Conservation (phyloP, 2,797 vertebrate genomes). For the Bovichtus variegatus region DNA sequence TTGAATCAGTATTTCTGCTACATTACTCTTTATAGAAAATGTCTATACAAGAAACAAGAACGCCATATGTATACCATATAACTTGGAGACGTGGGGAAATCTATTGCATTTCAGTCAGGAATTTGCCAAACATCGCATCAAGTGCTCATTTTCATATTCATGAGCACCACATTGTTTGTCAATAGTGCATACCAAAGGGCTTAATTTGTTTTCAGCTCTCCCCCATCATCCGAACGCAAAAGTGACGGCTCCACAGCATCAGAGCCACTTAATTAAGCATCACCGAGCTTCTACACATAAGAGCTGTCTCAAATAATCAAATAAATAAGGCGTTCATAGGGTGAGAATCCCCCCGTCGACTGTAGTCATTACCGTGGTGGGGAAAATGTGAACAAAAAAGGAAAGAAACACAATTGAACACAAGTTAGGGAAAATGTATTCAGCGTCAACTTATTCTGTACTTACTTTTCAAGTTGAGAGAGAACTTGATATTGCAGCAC, state of each 20-base stretch:
- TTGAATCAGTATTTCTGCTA: background rate
- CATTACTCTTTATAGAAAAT: background rate
- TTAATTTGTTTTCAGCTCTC: conserved; percentile 66
- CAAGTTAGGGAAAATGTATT: conserved; percentile 21
- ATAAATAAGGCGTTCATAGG: conserved; percentile 50
- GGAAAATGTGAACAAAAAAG: conserved; percentile 51
- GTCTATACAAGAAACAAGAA: background rate
- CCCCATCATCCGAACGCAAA: conserved; percentile 36
- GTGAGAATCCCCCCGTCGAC: conserved; percentile 28
- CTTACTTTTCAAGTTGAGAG: conserved; percentile 13
- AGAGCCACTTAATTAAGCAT: conserved; percentile 75
- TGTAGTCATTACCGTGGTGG: conserved; percentile 37
- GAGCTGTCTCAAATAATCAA: conserved; percentile 67
- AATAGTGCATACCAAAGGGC: conserved; percentile 46
- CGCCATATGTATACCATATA: background rate
- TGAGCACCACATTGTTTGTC: conserved; percentile 63
- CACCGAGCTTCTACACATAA: conserved; percentile 18
- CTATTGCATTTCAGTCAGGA: conserved; percentile 15
- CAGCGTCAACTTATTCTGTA: conserved; percentile 10
- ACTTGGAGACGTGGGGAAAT: background rate
- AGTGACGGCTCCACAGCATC: conserved; percentile 61
- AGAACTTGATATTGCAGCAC: conserved; percentile 16
- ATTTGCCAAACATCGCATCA: conserved; percentile 24
- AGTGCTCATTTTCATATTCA: conserved; percentile 67
- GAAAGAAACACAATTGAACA: conserved; percentile 21